Percentiles rank a stretch among this genome's conserved stretches.
These are phyloP conservation scores for Hydrotaea diabolus DNA, from an alignment of 2,888 invertebrate genomes.

Conservation along the genomic window DNA sequence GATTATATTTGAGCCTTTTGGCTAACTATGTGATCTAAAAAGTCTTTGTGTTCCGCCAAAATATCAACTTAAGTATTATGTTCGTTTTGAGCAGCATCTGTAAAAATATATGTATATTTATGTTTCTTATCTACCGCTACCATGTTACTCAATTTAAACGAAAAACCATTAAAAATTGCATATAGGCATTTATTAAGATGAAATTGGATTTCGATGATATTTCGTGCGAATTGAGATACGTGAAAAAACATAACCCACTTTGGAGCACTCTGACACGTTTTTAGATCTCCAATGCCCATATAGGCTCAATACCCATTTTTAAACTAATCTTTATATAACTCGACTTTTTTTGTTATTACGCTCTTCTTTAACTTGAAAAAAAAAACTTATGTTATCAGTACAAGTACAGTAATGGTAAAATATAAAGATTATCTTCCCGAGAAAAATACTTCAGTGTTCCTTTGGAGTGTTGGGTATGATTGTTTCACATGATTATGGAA, in stretches of 20 bases:
- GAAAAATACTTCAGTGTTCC: constrained; percentile 1
- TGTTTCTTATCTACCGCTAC: too few species aligned
- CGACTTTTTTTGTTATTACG: neutral
- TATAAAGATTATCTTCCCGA: neutral
- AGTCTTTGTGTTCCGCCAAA: constrained; percentile 46
- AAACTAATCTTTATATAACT: neutral
- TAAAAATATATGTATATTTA: neutral
- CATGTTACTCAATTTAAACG: too few species aligned
- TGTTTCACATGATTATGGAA: neutral
- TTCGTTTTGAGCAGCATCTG: constrained; percentile 35
- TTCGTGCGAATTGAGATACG: too few species aligned
- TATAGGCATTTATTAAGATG: too few species aligned
- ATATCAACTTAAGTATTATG: constrained; percentile 36
- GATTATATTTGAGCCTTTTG: constrained; percentile 33
- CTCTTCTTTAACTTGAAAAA: neutral
- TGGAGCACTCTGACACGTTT: too few species aligned
- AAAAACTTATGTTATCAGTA: too few species aligned
- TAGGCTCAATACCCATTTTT: neutral
- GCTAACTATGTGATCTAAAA: constrained; percentile 5
- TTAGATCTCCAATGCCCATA: too few species aligned
- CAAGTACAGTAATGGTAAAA: too few species aligned
- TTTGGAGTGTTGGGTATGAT: neutral
- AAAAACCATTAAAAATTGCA: too few species aligned
- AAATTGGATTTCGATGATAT: too few species aligned
- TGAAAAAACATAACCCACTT: too few species aligned